These are phyloP conservation scores for Pogonomyrmex californicus DNA, from an alignment of 1,140 invertebrate species.

Conservation along the genomic window DNA sequence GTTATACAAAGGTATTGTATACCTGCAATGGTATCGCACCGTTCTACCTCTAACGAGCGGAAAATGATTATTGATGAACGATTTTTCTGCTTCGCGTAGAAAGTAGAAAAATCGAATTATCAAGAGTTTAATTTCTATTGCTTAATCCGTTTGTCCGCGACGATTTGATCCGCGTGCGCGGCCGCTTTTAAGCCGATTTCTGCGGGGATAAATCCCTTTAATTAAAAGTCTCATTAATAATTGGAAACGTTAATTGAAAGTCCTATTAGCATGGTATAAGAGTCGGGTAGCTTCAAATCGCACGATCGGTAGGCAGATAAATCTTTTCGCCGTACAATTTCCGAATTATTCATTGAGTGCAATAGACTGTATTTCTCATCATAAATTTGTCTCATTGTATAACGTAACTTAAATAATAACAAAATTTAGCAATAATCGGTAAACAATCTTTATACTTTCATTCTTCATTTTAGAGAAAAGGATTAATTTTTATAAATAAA, in stretches of 20 bases:
- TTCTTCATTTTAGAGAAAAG: no score
- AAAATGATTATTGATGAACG: conserved; percentile 34
- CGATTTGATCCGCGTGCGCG: conserved; percentile 51
- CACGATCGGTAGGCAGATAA: neutral
- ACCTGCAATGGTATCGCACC: neutral
- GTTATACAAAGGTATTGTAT: neutral
- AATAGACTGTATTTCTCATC: neutral
- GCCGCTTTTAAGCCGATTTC: conserved; percentile 61
- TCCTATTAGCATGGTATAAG: conserved; percentile 33
- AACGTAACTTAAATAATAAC: no score
- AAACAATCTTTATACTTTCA: no score
- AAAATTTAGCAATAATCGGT: no score
- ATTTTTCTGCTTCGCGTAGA: neutral
- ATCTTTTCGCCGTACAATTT: neutral
- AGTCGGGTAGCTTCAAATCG: neutral
- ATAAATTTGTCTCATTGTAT: neutral
- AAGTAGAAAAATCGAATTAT: conserved; percentile 49
- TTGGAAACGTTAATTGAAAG: conserved; percentile 66
- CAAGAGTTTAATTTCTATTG: conserved; percentile 41
- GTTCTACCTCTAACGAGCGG: neutral
- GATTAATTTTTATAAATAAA: no score
- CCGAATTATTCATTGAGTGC: neutral
- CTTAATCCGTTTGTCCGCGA: conserved; percentile 46
- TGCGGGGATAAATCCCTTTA: conserved; percentile 59
- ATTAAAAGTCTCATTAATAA: conserved; percentile 72